Evolutionary conservation across 37 sponge, comb jelly and placozoan species (phyloP), one percentile per base, ranked within the genome.

Genomic region (Ianthella basta): DNA sequence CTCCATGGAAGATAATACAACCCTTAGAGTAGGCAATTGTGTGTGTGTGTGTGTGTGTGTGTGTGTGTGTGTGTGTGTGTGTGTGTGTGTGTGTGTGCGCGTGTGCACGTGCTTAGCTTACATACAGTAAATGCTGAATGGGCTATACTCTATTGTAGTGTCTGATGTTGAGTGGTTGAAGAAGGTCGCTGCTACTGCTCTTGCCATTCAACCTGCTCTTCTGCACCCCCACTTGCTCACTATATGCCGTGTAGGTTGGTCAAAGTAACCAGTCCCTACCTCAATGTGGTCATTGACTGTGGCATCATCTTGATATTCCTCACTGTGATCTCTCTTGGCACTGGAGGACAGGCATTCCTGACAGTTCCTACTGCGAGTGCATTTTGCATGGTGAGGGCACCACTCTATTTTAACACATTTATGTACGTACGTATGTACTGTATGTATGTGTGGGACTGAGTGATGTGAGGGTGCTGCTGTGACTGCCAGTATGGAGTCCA

Each of bases 271-370:
- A 90, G 91, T 34, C 91, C 91, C 20, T 86, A 68, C 27, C 84
- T 90, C 60, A 90, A 90, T 36, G 53, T 83, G 19, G 23, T 90
- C 30, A 90, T 90, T 57, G 78, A 63, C n/a, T 0, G 79, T 3
- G 91, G 91, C 36, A 82, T 82, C 53, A 86, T 86, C n/a, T 59
- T 90, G 63, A 72, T 90, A 54, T 86, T 86, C 38, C 16, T 83
- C 18, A 69, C 29, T 79, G 83, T 86, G 34, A 83, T 90, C 19
- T 44, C 86, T 23, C 78, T 86, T 78, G 91, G 91, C 14, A 36
- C 86, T 25, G 87, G 86, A 64, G 55, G 65, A 10, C 30, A 56
- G 0, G 50, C 6, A 44, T 44, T 44, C 50, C 15, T 86, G 18
- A 55, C 80, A 0, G 29, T 69, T 15, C 0, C 1, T 13, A 0